Conservation (phyloP, 2,113 vertebrate genomes). For the Mormyrus iriodes region DNA sequence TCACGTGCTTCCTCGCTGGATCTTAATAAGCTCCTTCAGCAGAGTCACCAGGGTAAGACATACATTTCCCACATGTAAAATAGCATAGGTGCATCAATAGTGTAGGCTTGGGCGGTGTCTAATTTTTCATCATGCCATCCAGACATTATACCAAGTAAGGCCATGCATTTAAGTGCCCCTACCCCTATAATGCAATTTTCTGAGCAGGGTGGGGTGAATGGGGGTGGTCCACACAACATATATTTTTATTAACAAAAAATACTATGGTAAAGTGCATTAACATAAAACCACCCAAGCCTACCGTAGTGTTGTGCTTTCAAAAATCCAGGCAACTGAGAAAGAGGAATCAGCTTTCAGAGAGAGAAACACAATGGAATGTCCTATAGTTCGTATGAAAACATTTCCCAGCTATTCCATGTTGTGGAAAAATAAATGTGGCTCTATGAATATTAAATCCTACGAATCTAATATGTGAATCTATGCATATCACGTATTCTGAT, state of each 20-base stretch:
- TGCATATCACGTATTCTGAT: neutral
- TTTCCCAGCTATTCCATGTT: neutral
- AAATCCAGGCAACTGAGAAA: neutral
- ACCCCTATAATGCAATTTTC: neutral
- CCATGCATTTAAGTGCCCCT: neutral
- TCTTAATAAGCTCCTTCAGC: conserved; percentile 92
- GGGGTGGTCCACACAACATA: neutral
- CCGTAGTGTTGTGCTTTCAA: neutral
- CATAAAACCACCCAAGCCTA: neutral
- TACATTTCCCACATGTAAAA: neutral
- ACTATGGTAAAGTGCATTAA: neutral
- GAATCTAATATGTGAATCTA: neutral
- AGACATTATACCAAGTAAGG: neutral
- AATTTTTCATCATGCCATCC: neutral
- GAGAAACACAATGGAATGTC: neutral
- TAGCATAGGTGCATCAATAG: neutral
- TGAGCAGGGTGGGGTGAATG: neutral
- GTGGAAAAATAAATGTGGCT: conserved; percentile 4
- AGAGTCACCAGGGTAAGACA: conserved; percentile 70
- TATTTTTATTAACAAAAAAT: neutral
- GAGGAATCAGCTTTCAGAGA: neutral
- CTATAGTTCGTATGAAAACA: conserved; percentile 12
- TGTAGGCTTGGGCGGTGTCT: neutral
- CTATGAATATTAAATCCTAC: neutral
- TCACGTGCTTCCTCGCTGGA: conserved; percentile 95